Evolutionary conservation across 2,888 invertebrate genomes (phyloP), one percentile per base, ranked within the genome.

Genomic region (Napeogenes inachia): DNA sequence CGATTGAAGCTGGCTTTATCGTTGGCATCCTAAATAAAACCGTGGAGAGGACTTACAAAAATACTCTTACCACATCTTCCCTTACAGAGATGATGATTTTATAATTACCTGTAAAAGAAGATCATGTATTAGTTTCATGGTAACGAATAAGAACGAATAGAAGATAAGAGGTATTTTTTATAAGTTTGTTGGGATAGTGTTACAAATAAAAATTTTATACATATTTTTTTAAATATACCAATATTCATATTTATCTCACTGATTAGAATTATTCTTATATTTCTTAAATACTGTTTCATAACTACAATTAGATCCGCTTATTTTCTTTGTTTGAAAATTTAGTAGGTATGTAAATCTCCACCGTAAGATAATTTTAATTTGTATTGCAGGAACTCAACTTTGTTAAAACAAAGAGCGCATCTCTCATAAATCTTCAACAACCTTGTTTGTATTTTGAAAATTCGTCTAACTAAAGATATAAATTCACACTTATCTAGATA

Each of bases 1-100:
- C 81, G 78, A 80, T 76, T 76, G 78, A 79, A 79, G 82, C 80
- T 78, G 84, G 85, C 82, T 85, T 87, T 88, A 89, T 88, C 84
- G 88, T 78, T 71, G 72, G 78, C 72, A 81, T 89, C 89, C 89
- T 88, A 85, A 87, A 89, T 89, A 89, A 85, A 85, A 80, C 84
- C 81, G 78, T 78, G 76, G 79, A 77, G 79, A 76, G 77, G 80
- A 78, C 79, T 77, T 80, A 76, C 80, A 75, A 77, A 78, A 65
- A 76, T 75, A 78, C 79, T 80, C 81, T 84, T 80, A 79, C 80
- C 79, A 75, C 72, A 75, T 79, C 81, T 78, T 77, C 76, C 54
- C 59, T 58, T 54, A 59, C 46, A 54, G 55, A 58, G 57, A 58
- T 62, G 56, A 59, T 58, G 77, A 81, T 81, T 80, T 76, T 79